phyloP scores from a whole-genome alignment of 2,888 invertebrate genomes.

The Mythimna albipuncta region DNA sequence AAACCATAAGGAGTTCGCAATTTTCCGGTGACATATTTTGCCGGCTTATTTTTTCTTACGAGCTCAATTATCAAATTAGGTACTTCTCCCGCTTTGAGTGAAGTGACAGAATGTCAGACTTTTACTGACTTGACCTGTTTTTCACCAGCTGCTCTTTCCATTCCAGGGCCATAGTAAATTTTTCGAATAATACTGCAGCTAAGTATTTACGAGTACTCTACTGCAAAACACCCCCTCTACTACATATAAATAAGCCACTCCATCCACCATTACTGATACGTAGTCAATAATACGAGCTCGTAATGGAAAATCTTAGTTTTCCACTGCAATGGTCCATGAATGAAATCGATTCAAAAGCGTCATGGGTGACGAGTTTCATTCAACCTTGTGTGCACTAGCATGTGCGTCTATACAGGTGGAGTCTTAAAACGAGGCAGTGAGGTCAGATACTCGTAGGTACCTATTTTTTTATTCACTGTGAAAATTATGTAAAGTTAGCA shows the following conservation, averaged over 20 bases:
- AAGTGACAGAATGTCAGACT: too few relatives aligned
- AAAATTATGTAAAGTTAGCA: not conserved
- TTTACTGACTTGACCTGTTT: too few relatives aligned
- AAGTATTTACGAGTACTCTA: too few relatives aligned
- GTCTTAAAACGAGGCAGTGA: not conserved
- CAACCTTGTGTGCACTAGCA: slow-evolving; percentile 13
- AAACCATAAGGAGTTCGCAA: too few relatives aligned
- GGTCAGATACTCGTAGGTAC: not conserved
- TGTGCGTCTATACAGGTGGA: slow-evolving; percentile 8
- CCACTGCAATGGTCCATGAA: slow-evolving; percentile 37
- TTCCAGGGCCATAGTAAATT: too few relatives aligned
- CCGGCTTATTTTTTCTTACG: too few relatives aligned
- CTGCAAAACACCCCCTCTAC: too few relatives aligned
- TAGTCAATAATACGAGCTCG: slow-evolving; percentile 5
- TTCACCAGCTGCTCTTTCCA: too few relatives aligned
- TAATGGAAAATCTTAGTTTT: slow-evolving; percentile 27
- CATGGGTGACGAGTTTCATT: slow-evolving; percentile 36
- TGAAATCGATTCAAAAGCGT: slow-evolving; percentile 43
- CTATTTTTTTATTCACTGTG: not conserved
- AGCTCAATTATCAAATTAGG: too few relatives aligned
- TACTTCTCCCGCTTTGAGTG: too few relatives aligned
- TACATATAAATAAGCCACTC: not conserved
- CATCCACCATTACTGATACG: not conserved
- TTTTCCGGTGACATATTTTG: too few relatives aligned
- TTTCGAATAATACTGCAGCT: too few relatives aligned